A percentile compares a stretch with the other conserved stretches of the same genome.
phyloP scores from a whole-genome alignment of 2,888 invertebrate species.

The Portevinia maculata region DNA sequence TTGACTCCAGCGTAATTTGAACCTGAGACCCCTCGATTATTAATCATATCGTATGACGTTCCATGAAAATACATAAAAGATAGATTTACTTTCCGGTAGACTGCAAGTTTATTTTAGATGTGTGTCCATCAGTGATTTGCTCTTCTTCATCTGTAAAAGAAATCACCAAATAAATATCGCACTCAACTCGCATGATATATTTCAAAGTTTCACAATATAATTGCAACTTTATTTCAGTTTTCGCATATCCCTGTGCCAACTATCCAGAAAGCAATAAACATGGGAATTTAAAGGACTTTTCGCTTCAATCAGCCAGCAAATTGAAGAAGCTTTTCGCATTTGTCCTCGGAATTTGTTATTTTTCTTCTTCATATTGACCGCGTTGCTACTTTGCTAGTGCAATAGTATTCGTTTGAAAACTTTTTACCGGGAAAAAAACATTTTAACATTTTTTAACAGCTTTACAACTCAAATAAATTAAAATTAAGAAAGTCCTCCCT shows the following conservation, averaged over 20 bases:
- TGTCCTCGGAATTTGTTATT: slow-evolving; percentile 5
- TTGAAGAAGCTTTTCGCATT: slow-evolving; percentile 40
- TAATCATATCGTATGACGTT: no score
- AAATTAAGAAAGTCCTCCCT: slow-evolving; percentile 55
- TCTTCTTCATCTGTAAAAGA: neutral
- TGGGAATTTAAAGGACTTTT: neutral
- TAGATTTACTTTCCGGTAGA: no score
- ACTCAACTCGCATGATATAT: slow-evolving; percentile 2
- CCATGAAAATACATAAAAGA: no score
- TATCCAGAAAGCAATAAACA: slow-evolving; percentile 22
- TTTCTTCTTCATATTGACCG: slow-evolving; percentile 31
- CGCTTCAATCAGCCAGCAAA: slow-evolving; percentile 39
- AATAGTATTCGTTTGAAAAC: slow-evolving; percentile 12
- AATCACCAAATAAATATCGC: neutral
- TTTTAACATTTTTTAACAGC: slow-evolving; percentile 48
- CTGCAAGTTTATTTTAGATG: no score
- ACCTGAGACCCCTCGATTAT: no score
- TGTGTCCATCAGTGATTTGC: no score
- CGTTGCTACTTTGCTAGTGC: slow-evolving; percentile 40
- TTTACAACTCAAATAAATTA: slow-evolving; percentile 72
- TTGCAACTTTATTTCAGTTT: neutral
- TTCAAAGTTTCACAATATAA: neutral
- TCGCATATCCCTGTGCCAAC: neutral
- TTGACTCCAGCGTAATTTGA: no score
- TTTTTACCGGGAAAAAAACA: slow-evolving; percentile 2